Base-by-base conservation (phyloP, 2,113 vertebrate genomes). In the Eudyptes chrysolophus region DNA sequence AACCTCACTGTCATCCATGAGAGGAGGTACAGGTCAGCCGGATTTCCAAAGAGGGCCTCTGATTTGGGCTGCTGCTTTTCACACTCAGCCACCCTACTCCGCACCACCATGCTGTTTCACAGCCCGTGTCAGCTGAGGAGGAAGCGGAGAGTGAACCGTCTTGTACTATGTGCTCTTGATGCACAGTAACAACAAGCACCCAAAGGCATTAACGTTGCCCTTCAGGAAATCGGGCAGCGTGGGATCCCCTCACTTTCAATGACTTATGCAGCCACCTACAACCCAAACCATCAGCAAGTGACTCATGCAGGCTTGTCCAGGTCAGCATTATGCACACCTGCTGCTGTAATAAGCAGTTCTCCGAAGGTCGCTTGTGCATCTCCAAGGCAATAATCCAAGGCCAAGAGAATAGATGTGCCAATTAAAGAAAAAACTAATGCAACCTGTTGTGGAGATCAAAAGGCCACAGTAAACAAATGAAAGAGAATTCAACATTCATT, bases 311-410 rank as follows among this genome's bases (percentile, higher is more conserved):
- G 46, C 78, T 70, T 58, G 84, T 17, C 93, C 92, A 84, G 94
- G 92, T 94, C 95, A 95, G 93, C 26, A 0, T 38, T 87, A 13
- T 62, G 58, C 75, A 87, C 91, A 95, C 84, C 89, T 92, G 93
- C 89, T 92, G 78, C 95, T 96, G 74, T 62, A 88, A 92, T 80
- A 87, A 96, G 96, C 96, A 93, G 20, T 90, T 96, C 87, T 93
- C 78, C 0, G 0, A 94, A 94, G 89, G 94, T 92, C 89, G 79
- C 78, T 57, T 46, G 44, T 74, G 74, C 84, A 96, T 97, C 89
- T 96, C 97, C 87, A 90, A 96, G 93, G 82, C 82, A 97, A 97
- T 87, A 6, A 90, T 49, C 71, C 87, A 95, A 90, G 85, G 58
- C 96, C 95, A 90, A 95, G 78, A 93, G 84, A 95, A 74, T 40